Percentiles rank a stretch among this genome's conserved stretches.
These are phyloP conservation scores for Paramuricea clavata DNA, from an alignment of 92 coral and sea anemone genomes.

Conservation along the genomic window DNA sequence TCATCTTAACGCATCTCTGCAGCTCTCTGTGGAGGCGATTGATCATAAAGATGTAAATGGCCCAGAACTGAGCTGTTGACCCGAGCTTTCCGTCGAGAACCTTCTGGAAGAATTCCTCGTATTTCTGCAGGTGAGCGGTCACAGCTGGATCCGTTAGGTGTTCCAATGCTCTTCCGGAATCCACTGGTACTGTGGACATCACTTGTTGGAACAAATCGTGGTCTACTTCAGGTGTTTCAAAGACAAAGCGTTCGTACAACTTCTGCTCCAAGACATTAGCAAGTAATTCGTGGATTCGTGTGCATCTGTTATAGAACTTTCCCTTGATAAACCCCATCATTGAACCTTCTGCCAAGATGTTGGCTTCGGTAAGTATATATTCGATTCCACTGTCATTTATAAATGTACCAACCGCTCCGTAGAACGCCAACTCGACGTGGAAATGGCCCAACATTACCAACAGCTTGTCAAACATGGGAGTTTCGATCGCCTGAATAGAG, in stretches of 20 bases:
- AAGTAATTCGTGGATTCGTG: constrained; percentile 17
- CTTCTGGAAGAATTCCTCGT: background rate
- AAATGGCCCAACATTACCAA: constrained; percentile 14
- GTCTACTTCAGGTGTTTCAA: constrained; percentile 3
- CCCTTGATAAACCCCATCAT: background rate
- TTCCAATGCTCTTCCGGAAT: background rate
- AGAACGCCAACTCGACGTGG: constrained; percentile 8
- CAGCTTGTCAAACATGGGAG: constrained; percentile 1
- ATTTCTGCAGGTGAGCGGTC: constrained; percentile 3
- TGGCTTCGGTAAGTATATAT: constrained; percentile 4
- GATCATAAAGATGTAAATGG: constrained; percentile 26
- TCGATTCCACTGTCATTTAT: background rate
- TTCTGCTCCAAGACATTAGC: background rate
- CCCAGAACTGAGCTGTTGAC: constrained; percentile 33
- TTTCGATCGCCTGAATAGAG: constrained; percentile 9
- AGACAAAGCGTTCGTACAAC: constrained; percentile 7
- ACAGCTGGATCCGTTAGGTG: background rate
- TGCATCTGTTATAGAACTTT: constrained; percentile 18
- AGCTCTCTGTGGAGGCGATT: constrained; percentile 14
- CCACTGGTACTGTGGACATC: constrained; percentile 3
- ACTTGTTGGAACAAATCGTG: background rate
- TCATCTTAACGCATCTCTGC: constrained; percentile 11
- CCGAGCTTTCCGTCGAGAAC: constrained; percentile 4
- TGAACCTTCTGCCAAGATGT: background rate
- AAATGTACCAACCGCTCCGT: constrained; percentile 10